Evolutionary conservation across 2,888 invertebrate genomes (phyloP).

Genomic region (Oasisia sp.): DNA sequence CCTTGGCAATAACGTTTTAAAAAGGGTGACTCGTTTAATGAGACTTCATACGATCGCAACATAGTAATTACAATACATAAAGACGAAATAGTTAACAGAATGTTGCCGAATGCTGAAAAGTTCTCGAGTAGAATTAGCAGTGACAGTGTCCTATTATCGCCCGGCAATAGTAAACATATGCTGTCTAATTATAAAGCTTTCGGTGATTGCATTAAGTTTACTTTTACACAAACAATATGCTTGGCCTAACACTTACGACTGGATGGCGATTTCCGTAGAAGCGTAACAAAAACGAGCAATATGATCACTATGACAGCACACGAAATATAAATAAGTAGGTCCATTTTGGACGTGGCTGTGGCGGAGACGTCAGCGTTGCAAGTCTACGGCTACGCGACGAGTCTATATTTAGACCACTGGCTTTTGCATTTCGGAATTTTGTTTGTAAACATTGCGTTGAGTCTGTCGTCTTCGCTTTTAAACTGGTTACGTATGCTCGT

Average conservation of each 20-base stretch:
- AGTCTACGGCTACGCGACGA: neutral
- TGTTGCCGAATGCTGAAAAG: no score
- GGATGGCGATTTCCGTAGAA: neutral
- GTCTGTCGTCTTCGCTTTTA: neutral
- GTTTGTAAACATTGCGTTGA: neutral
- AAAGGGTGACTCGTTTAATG: no score
- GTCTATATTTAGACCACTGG: neutral
- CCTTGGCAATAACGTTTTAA: no score
- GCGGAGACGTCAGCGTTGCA: neutral
- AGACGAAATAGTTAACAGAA: no score
- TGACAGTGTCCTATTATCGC: no score
- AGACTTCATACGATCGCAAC: no score
- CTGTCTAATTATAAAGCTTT: neutral
- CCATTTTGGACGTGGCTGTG: neutral
- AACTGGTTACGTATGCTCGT: neutral
- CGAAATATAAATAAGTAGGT: neutral
- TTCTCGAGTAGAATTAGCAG: no score
- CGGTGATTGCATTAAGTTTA: neutral
- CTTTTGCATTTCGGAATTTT: neutral
- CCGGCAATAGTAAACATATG: neutral
- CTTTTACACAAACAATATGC: neutral
- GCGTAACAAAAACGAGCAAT: slow-evolving; percentile 4
- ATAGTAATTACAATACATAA: no score
- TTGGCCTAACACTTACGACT: neutral
- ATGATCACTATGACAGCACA: neutral